phyloP scores from a whole-genome alignment of 2,888 invertebrate genomes.

The Megaustenia siamemsis region DNA sequence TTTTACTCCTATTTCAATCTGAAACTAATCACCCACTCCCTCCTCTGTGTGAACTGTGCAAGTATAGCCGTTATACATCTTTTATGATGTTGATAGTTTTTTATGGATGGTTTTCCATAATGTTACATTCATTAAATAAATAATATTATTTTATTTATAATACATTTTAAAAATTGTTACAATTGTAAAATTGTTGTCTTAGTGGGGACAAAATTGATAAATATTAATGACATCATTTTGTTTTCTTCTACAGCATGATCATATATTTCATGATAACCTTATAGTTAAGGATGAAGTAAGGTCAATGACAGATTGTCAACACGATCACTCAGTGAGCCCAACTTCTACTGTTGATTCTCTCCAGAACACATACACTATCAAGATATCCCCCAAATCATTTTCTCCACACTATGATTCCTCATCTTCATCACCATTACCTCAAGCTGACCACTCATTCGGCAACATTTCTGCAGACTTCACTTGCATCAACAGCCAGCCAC shows the following conservation, averaged over 20 bases:
- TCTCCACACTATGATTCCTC: not conserved
- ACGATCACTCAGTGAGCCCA: conserved; percentile 2
- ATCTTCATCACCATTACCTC: not conserved
- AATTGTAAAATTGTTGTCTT: too few relatives aligned
- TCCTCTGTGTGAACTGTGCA: too few relatives aligned
- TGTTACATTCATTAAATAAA: too few relatives aligned
- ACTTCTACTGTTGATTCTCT: conserved; percentile 5
- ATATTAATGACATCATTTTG: not conserved
- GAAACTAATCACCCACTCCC: too few relatives aligned
- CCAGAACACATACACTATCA: conserved; percentile 23
- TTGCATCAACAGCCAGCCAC: not conserved
- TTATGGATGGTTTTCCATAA: too few relatives aligned
- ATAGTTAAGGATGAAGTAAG: conserved; percentile 35
- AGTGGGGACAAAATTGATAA: too few relatives aligned
- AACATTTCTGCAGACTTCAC: not conserved
- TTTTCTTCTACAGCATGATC: conserved; percentile 31
- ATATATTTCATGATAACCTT: conserved; percentile 23
- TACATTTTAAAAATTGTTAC: too few relatives aligned
- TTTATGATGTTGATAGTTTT: too few relatives aligned
- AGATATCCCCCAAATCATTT: not conserved
- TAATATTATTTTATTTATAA: too few relatives aligned
- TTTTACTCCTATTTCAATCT: too few relatives aligned
- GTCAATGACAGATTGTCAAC: not conserved
- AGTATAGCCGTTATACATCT: too few relatives aligned
- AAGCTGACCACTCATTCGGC: not conserved